phyloP scores from a whole-genome alignment of 2,797 vertebrate species.

The Valencia hispanica region DNA sequence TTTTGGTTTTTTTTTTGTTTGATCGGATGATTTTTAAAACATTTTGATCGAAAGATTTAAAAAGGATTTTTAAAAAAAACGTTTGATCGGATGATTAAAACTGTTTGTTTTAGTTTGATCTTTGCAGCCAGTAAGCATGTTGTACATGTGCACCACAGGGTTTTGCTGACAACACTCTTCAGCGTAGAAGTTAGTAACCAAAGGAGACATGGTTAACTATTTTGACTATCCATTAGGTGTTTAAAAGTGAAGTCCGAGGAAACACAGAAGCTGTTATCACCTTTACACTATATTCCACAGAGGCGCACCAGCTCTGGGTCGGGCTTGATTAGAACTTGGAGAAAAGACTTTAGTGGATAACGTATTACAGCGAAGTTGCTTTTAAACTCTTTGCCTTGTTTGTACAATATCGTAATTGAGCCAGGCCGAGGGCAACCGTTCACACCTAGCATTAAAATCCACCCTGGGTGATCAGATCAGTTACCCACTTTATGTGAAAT shows the following conservation, averaged over 20 bases:
- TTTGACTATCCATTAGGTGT: neutral
- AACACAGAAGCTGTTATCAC: neutral
- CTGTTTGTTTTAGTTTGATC: neutral
- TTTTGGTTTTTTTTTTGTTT: no score
- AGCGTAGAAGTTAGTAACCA: neutral
- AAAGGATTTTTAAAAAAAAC: no score
- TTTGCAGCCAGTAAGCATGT: neutral
- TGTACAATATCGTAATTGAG: no score
- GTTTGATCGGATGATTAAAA: neutral
- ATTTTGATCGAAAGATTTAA: no score
- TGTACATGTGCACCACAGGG: neutral
- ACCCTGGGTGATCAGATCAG: neutral
- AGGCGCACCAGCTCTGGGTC: neutral
- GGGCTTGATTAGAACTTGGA: no score
- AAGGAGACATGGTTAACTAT: neutral
- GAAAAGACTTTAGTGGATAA: no score
- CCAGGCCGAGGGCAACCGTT: no score
- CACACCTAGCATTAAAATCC: no score
- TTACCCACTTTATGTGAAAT: neutral
- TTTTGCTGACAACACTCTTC: neutral
- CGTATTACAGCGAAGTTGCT: no score
- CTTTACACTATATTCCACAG: neutral
- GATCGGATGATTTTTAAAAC: no score
- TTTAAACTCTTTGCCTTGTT: no score
- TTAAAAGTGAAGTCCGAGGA: neutral